These are phyloP conservation scores for Odontocolon sp. DNA, from an alignment of 2,888 invertebrate species.

Conservation along the genomic window DNA sequence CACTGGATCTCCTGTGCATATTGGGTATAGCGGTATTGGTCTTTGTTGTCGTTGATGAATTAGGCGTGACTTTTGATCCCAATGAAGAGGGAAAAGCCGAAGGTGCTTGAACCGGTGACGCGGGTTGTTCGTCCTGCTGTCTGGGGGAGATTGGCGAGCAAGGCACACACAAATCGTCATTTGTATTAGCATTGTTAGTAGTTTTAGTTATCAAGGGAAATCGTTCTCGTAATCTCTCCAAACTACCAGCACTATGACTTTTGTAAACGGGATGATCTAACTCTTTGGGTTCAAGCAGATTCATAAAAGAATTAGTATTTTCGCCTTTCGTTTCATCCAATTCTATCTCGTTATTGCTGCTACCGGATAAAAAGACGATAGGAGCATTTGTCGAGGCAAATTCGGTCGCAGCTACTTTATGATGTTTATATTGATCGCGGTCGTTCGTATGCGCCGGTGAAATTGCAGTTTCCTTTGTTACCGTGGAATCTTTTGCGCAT, in stretches of 20 bases:
- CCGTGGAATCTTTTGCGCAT: neutral
- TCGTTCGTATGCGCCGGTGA: neutral
- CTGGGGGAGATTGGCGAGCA: slow-evolving; percentile 77
- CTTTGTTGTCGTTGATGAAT: slow-evolving; percentile 82
- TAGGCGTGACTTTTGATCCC: slow-evolving; percentile 82
- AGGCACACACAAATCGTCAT: slow-evolving; percentile 80
- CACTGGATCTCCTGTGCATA: slow-evolving; percentile 92
- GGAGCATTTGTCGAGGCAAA: slow-evolving; percentile 13
- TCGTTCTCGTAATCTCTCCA: slow-evolving; percentile 58
- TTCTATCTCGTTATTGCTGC: neutral
- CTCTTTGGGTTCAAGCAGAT: slow-evolving; percentile 49
- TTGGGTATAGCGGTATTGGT: slow-evolving; percentile 68
- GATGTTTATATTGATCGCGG: neutral
- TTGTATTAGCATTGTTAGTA: slow-evolving; percentile 76
- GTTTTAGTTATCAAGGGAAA: slow-evolving; percentile 59
- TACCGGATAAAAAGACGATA: neutral
- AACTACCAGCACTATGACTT: slow-evolving; percentile 66
- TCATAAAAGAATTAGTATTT: neutral
- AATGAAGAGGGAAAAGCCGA: slow-evolving; percentile 78
- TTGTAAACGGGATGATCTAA: slow-evolving; percentile 63
- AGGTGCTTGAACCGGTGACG: slow-evolving; percentile 55
- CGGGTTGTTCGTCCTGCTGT: slow-evolving; percentile 73
- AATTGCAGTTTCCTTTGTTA: neutral
- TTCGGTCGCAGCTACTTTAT: slow-evolving; percentile 31
- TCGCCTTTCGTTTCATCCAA: neutral